Base-by-base conservation (phyloP, 2,888 invertebrate species). In the Archips crataeganus region DNA sequence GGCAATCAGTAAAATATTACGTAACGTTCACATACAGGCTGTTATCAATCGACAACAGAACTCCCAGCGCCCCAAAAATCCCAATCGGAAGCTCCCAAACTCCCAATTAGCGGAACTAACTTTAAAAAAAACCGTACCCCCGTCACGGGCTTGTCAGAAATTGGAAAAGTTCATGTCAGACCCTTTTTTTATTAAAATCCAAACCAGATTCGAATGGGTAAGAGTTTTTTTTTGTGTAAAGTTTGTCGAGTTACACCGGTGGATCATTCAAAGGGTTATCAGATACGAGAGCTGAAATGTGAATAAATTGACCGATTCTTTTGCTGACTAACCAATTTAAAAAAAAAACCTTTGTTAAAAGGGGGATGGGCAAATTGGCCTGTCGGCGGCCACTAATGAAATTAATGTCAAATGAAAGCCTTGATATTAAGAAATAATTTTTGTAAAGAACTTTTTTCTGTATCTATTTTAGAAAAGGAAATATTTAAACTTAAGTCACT, bases 151-250 rank as follows among this genome's bases (percentile, higher is more conserved):
- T 32, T 60, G 71, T 78, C 75, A 75, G 49, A 77, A 77, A 79
- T 80, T 81, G 77, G 75, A 78, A 81, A 81, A 81, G 77, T 81
- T 80, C 68, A 61, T 62, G 23, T 51, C 42, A 23, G 75, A 64
- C 45, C 57, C 23, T 60, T 71, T 70, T 54, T 71, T 71, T 66
- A 71, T 51, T 66, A 71, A 71, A 71, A 51, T 32, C 65, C 47
- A 60, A 15, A 39, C 60, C 60, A 60, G 36, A 60, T 36, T 36
- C 60, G 36, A 60, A 36, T 60, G 34, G 36, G 13, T 1, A 36
- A 60, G 60, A 60, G 60, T 34, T 60, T 60, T 60, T 60, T 57
- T 57, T 57, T 23, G 10, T 2, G 4, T 36, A 36, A 60, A 60
- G 36, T 60, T 60, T 36, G 8, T 36, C n/a, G 36, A 2, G 36